A percentile compares a stretch with the other conserved stretches of the same genome.
These are phyloP conservation scores for Eupristina koningsbergeri DNA, from an alignment of 1,140 invertebrate species.

Conservation along the genomic window DNA sequence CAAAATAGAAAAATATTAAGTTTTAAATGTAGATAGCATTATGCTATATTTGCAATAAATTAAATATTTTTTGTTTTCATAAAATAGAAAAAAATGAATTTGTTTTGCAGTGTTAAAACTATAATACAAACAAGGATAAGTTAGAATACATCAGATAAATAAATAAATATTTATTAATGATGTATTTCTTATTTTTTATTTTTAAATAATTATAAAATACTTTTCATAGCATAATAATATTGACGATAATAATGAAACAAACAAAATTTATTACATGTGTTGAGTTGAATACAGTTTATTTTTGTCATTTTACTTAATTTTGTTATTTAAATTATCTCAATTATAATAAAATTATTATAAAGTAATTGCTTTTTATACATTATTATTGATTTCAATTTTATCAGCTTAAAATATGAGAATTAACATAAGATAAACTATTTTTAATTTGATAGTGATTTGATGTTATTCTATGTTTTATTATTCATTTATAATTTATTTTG, in stretches of 20 bases:
- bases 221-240: slow-evolving; percentile 55
- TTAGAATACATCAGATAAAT: slow-evolving; percentile 5
- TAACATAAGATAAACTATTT: background rate
- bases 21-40: slow-evolving; percentile 7
- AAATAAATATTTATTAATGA: slow-evolving; percentile 48
- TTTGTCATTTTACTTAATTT: slow-evolving; percentile 50
- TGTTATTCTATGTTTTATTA: no score
- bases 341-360: slow-evolving; percentile 60
- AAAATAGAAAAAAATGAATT: background rate
- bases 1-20: slow-evolving; percentile 81
- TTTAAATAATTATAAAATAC: slow-evolving; percentile 62
- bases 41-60: background rate
- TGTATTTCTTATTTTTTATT: slow-evolving; percentile 62
- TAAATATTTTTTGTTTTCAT: background rate
- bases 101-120: background rate
- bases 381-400: slow-evolving; percentile 54
- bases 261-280: slow-evolving; percentile 53
- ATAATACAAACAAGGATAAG: background rate
- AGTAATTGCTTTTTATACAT: slow-evolving; percentile 54
- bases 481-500: no score
- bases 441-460: no score
- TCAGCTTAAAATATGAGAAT: slow-evolving; percentile 30
- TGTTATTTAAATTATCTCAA: slow-evolving; percentile 54
- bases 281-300: slow-evolving; percentile 53
- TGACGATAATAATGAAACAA: slow-evolving; percentile 57